Conservation (phyloP, 2,113 vertebrate genomes). For the Sclerurus mexicanus region DNA sequence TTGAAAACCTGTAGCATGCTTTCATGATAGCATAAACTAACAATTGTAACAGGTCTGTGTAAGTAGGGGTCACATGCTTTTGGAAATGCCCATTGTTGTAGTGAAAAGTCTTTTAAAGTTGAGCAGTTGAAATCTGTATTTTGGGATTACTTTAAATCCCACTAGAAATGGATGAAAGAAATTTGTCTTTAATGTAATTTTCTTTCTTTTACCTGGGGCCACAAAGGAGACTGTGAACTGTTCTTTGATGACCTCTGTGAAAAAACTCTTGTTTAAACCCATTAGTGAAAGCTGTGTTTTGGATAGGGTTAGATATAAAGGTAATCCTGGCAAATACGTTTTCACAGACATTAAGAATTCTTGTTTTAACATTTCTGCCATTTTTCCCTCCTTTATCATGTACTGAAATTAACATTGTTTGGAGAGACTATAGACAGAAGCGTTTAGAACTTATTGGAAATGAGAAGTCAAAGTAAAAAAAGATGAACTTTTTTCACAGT, state of each 20-base stretch:
- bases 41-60: neutral
- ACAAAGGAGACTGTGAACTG: neutral
- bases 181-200: neutral
- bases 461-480: neutral
- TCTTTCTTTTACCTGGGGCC: neutral
- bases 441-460: neutral
- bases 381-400: neutral
- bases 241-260: neutral
- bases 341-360: neutral
- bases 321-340: neutral
- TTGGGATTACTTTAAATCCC: neutral
- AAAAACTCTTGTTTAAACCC: neutral
- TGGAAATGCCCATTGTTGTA: neutral
- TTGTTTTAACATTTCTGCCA: neutral
- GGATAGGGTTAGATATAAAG: neutral
- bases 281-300: neutral
- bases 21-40: neutral
- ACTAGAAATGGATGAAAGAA: neutral
- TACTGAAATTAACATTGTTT: neutral
- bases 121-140: neutral
- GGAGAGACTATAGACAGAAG: neutral
- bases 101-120: neutral
- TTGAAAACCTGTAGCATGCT: neutral
- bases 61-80: neutral
- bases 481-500: neutral